Evolutionary conservation across 2,113 vertebrate genomes (phyloP).

Genomic region (Psittacula cyanocephala): DNA sequence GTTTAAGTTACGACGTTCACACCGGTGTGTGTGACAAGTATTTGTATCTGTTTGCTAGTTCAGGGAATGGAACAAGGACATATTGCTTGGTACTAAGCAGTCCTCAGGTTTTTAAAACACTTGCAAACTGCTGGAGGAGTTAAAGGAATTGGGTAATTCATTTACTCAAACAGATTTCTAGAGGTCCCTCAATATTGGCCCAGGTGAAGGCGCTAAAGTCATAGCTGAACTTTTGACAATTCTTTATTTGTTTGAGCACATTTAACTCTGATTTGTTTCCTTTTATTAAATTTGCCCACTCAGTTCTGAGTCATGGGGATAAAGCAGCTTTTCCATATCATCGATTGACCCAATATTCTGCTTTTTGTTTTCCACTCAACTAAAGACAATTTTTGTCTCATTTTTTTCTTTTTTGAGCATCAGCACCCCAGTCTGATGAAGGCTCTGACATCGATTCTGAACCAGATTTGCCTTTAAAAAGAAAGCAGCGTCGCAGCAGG

Average conservation of each 20-base stretch:
- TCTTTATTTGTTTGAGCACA: neutral
- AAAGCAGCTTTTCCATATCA: neutral
- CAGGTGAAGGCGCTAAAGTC: neutral
- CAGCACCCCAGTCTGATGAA: slow-evolving; percentile 94
- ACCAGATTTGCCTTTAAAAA: slow-evolving; percentile 93
- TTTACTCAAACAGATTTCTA: neutral
- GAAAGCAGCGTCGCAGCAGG: slow-evolving; percentile 94
- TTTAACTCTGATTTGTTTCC: neutral
- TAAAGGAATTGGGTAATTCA: neutral
- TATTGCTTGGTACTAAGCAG: neutral
- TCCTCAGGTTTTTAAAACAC: neutral
- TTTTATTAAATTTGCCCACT: neutral
- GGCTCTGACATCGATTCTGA: slow-evolving; percentile 97
- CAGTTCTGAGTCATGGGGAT: neutral
- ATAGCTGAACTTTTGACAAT: neutral
- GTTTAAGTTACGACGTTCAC: neutral
- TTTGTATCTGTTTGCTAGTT: neutral
- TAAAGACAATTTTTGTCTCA: neutral
- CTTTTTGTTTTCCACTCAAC: fast-evolving
- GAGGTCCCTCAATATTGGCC: neutral
- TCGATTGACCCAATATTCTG: neutral
- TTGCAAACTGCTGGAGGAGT: neutral
- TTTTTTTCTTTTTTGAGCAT: slow-evolving; percentile 27
- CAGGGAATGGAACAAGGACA: neutral
- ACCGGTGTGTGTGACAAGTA: neutral